Evolutionary conservation across 1,140 invertebrate genomes (phyloP), one percentile per base, ranked within the genome.

Genomic region (Atta texana): DNA sequence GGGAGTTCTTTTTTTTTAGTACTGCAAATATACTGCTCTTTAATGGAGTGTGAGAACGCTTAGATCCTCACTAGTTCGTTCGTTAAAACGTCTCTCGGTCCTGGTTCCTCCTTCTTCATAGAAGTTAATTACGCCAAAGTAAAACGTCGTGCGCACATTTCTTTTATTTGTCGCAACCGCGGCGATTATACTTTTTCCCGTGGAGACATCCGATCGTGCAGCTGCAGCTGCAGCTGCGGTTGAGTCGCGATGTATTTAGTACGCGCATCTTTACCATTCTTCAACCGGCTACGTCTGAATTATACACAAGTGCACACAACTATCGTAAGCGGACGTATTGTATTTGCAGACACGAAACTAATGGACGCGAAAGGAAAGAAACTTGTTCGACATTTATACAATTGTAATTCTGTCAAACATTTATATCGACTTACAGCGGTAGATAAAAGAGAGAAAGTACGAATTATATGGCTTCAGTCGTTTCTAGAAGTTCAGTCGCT

Each of bases 61-160:
- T 63, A 75, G 80, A 74, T 61, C 39, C 55, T 69, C 64, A 39
- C 18, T 24, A 34, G 69, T 39, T n/a, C 18, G 69, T 39, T n/a
- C 18, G 14, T 53, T 51, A 24, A 61, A 74, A 84, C 55, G 31
- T 63, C 55, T 51, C 69, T 31, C 69, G 55, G 55, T 59, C 21
- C 55, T 16, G 3, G n/a, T 24, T 49, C 34, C 24, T 74, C 24
- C 57, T 82, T 21, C 55, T 74, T 84, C 69, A 39, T 24, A 14
- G 12, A 24, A 84, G 69, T 84, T 84, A 84, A 84, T 84, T 84
- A 84, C 80, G 24, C 55, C 39, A 51, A 75, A 75, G 80, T 84
- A 61, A 84, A 84, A 84, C 10, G 55, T 84, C n/a, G 24, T 28
- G 14, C 39, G 18, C 53, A 24, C 28, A 10, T 75, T 84, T 84